A percentile compares a stretch with the other conserved stretches of the same genome.
Evolutionary conservation across 1,140 invertebrate genomes (phyloP).

Genomic region (Halesus radiatus): DNA sequence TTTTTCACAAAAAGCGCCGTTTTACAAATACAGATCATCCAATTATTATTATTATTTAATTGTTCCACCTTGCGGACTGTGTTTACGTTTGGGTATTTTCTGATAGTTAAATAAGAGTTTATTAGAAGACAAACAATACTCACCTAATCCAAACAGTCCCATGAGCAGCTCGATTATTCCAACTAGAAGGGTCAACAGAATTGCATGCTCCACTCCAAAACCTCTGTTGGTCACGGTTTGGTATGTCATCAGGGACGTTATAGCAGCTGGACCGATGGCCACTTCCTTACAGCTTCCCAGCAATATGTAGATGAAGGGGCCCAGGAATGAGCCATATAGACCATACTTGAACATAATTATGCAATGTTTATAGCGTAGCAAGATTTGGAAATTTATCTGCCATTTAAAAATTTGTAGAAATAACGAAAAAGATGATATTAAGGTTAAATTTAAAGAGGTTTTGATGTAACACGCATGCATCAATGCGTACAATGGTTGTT

Average conservation of each 20-base stretch:
- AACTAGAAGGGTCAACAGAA: conserved; percentile 83
- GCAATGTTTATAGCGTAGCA: conserved; percentile 31
- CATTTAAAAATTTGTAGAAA: too few species aligned
- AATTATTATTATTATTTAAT: too few species aligned
- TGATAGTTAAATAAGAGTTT: too few species aligned
- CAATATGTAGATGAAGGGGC: conserved; percentile 90
- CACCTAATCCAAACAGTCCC: conserved; percentile 89
- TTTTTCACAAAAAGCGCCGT: too few species aligned
- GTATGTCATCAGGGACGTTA: conserved; percentile 84
- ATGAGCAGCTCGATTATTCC: conserved; percentile 87
- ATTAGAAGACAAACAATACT: conserved; percentile 49
- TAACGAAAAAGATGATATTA: too few species aligned
- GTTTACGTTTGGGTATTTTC: too few species aligned
- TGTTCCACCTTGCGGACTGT: too few species aligned
- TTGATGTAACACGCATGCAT: too few species aligned
- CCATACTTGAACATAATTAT: conserved; percentile 75
- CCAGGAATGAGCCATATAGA: conserved; percentile 91
- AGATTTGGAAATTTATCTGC: too few species aligned
- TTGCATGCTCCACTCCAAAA: conserved; percentile 80
- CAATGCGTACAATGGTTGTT: too few species aligned
- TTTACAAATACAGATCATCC: too few species aligned
- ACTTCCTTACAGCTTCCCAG: conserved; percentile 92
- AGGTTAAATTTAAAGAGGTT: too few species aligned
- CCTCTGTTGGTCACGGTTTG: conserved; percentile 73
- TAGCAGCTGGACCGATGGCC: conserved; percentile 88